Evolutionary conservation across 2,888 invertebrate species (phyloP), one percentile per base, ranked within the genome.

Genomic region (Leucophenga maculata): DNA sequence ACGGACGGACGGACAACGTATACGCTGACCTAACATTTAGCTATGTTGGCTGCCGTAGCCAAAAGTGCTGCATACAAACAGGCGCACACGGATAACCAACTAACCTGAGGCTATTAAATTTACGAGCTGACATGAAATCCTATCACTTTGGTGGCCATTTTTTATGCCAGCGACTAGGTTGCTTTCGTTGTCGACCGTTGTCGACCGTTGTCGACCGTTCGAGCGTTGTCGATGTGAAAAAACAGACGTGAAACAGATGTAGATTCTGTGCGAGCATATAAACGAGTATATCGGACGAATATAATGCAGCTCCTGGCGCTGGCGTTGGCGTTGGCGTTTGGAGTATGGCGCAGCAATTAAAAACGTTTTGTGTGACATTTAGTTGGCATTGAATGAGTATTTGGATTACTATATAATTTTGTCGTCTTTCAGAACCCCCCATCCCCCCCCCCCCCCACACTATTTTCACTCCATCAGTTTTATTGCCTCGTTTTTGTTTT

Each of bases 351-450:
- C 22, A 52, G 62, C 68, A 68, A 68, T 68, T 68, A 68, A 60
- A 68, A 62, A 52, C 32, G 79, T 77, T 82, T 82, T 77, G 74
- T 80, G 79, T 77, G 80, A 80, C 82, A 80, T 77, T 82, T 72
- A 73, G 68, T 75, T 65, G 69, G 65, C 26, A 60, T 68, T 46
- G 46, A 18, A 46, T 64, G 62, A 18, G 20, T 13, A 48, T 64
- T 46, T 64, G 50, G 39, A 39, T 39, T 39, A 39, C 11, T 39
- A 11, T 8, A 39, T 9, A 26, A 26, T 26, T 3, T 26, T 26
- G n/a, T n/a, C n/a, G n/a, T n/a, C n/a, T n/a, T n/a, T n/a, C n/a
- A n/a, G n/a, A n/a, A n/a, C n/a, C n/a, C n/a, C n/a, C n/a, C n/a
- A n/a, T n/a, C n/a, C n/a, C n/a, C n/a, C n/a, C n/a, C n/a, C n/a